phyloP scores from a whole-genome alignment of 2,113 vertebrate genomes.

The Athene cunicularia region DNA sequence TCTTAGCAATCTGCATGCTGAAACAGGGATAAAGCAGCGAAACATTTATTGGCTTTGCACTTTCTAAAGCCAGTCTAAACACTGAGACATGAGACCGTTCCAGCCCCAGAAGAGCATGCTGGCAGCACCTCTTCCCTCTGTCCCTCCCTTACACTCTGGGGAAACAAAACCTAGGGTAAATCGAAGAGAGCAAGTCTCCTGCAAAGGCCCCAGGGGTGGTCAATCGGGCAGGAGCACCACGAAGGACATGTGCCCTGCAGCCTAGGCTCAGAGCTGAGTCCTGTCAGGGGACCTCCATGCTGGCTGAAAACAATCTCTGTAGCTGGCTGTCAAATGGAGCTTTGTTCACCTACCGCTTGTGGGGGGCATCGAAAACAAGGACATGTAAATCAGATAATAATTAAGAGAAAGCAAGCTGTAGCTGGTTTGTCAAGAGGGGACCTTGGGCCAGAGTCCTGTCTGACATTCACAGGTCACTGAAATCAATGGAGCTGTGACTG shows the following conservation, averaged over 20 bases:
- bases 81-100: not conserved
- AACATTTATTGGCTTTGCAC: not conserved
- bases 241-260: not conserved
- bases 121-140: not conserved
- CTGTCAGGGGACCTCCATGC: fast-evolving
- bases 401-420: not conserved
- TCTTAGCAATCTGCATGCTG: not conserved
- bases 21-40: conserved; percentile 7
- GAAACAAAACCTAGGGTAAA: not conserved
- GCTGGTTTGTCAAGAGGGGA: conserved; percentile 20
- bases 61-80: conserved; percentile 21
- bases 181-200: not conserved
- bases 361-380: not conserved
- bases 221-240: fast-evolving
- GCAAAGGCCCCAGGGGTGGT: not conserved
- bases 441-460: not conserved
- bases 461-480: conserved; percentile 52
- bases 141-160: not conserved
- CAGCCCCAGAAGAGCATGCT: not conserved
- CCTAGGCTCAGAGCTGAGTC: not conserved
- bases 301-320: not conserved
- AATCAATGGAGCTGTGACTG: conserved; percentile 10
- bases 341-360: not conserved
- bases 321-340: not conserved
- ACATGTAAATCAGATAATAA: not conserved